Evolutionary conservation across 2,888 invertebrate genomes (phyloP).

Genomic region (Criorhina ranunculi): DNA sequence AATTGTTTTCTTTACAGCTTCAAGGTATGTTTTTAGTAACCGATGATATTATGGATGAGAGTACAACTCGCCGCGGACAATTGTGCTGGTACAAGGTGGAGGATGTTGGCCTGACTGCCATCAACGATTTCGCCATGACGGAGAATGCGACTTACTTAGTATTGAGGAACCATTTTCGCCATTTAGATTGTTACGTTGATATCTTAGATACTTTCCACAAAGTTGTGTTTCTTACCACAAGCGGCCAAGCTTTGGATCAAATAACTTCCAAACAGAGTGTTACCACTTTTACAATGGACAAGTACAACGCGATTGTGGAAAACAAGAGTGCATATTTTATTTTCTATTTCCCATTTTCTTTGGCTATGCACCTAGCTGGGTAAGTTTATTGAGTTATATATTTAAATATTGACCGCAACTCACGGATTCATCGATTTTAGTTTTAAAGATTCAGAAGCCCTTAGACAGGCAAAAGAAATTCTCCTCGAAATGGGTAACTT

Average conservation of each 20-base stretch:
- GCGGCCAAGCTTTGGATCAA: slow-evolving; percentile 89
- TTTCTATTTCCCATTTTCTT: slow-evolving; percentile 95
- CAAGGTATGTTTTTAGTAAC: slow-evolving; percentile 94
- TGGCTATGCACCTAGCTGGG: slow-evolving; percentile 94
- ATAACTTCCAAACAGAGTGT: slow-evolving; percentile 88
- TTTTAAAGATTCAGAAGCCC: slow-evolving; percentile 89
- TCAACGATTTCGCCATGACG: slow-evolving; percentile 94
- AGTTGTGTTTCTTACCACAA: slow-evolving; percentile 81
- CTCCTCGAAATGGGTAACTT: slow-evolving; percentile 97
- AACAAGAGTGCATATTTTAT: slow-evolving; percentile 98
- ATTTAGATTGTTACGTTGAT: slow-evolving; percentile 90
- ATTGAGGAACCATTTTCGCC: slow-evolving; percentile 91
- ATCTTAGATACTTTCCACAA: slow-evolving; percentile 93
- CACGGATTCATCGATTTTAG: slow-evolving; percentile 17
- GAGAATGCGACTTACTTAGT: slow-evolving; percentile 92
- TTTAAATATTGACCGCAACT: background rate
- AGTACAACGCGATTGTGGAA: slow-evolving; percentile 94
- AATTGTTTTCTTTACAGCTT: slow-evolving; percentile 86
- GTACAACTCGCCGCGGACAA: slow-evolving; percentile 92
- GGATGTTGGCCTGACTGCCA: slow-evolving; percentile 89
- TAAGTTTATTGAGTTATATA: slow-evolving; percentile 78
- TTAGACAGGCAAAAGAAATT: slow-evolving; percentile 93
- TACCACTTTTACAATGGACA: slow-evolving; percentile 92
- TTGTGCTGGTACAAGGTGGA: slow-evolving; percentile 95
- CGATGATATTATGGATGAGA: slow-evolving; percentile 97